A percentile compares a stretch with the other conserved stretches of the same genome.
Evolutionary conservation across 2,888 invertebrate genomes (phyloP).

Genomic region (Leptothorax acervorum): DNA sequence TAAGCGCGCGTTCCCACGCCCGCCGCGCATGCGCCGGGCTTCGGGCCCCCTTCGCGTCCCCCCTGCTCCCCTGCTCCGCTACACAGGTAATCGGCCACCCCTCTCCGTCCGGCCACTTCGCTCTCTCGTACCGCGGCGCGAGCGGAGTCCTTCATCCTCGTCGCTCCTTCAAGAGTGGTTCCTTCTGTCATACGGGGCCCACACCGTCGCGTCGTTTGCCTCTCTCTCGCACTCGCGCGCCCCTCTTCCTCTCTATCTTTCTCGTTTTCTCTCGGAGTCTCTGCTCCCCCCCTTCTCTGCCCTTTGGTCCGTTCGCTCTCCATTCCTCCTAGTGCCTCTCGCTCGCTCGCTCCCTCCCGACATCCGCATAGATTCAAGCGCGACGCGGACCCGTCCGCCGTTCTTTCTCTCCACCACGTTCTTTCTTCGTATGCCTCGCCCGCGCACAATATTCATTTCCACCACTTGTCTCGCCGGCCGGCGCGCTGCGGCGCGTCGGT

Average conservation of each 20-base stretch:
- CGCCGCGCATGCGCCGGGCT: constrained; percentile 80
- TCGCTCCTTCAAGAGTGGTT: constrained; percentile 43
- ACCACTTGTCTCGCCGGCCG: constrained; percentile 65
- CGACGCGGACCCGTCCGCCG: constrained; percentile 66
- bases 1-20: constrained; percentile 84
- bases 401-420: constrained; percentile 67
- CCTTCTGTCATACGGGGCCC: constrained; percentile 29
- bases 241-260: constrained; percentile 37
- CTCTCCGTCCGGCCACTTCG: constrained; percentile 10
- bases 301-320: constrained; percentile 25
- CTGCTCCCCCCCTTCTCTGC: constrained; percentile 48
- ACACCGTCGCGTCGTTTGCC: constrained; percentile 38
- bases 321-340: constrained; percentile 49
- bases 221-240: constrained; percentile 18
- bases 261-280: constrained; percentile 34
- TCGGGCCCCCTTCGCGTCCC: constrained; percentile 57
- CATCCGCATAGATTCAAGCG: constrained; percentile 75
- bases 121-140: constrained; percentile 9
- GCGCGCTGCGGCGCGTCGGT: constrained; percentile 14
- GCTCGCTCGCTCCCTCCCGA: constrained; percentile 45
- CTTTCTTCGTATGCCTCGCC: constrained; percentile 67
- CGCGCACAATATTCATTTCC: constrained; percentile 72
- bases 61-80: constrained; percentile 59
- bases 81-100: constrained; percentile 67
- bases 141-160: constrained; percentile 10